Evolutionary conservation across 1,140 invertebrate genomes (phyloP).

Genomic region (Conus ventricosus): DNA sequence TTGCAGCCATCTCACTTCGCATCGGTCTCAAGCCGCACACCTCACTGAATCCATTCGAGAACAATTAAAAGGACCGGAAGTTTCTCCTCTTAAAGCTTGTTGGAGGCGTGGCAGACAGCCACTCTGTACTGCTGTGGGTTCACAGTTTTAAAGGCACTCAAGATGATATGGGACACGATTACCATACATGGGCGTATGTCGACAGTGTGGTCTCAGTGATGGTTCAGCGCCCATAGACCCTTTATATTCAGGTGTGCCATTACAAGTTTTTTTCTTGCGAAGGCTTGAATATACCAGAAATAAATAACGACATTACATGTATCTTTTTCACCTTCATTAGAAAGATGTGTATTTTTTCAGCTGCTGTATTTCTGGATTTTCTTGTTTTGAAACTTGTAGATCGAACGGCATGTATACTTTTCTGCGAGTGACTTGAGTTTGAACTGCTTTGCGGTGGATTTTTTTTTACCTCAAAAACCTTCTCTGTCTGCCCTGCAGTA

Average conservation of each 20-base stretch:
- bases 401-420: no score
- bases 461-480: no score
- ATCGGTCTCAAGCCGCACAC: constrained; percentile 72
- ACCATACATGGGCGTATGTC: constrained; percentile 78
- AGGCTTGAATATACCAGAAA: no score
- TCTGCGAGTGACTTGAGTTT: no score
- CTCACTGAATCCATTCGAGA: constrained; percentile 34
- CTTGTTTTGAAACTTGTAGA: no score
- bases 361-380: no score
- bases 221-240: constrained; percentile 71
- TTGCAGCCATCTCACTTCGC: constrained; percentile 74
- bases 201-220: constrained; percentile 77
- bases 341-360: no score
- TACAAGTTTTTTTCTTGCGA: neutral
- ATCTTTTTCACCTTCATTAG: no score
- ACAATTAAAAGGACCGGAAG: constrained; percentile 28
- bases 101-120: constrained; percentile 41
- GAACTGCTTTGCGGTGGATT: no score
- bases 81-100: constrained; percentile 46
- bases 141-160: constrained; percentile 76
- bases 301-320: no score
- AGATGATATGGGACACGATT: constrained; percentile 78
- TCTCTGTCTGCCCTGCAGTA: no score
- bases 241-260: constrained; percentile 72
- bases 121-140: constrained; percentile 61